Evolutionary conservation across 30 jellyfish, hydroid and myxozoan genomes (phyloP).

Genomic region (Pseudorhiza aurosa): DNA sequence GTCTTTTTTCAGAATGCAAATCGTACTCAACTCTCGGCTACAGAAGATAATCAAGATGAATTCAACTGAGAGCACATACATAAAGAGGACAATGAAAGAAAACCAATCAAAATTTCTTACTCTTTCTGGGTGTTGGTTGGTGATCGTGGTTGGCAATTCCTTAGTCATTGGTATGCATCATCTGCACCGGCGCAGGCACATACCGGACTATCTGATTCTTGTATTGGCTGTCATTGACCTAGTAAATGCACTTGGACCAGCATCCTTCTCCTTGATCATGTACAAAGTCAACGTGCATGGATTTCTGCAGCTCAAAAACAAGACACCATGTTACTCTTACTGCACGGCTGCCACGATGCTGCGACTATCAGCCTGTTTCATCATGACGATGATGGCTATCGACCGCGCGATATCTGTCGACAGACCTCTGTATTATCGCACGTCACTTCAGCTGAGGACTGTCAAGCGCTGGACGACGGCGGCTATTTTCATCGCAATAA

Average conservation of each 20-base stretch:
- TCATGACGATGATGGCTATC: conserved; percentile 84
- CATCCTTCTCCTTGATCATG: conserved; percentile 52
- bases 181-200: conserved; percentile 52
- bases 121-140: conserved; percentile 50
- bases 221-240: conserved; percentile 64
- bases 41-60: too few species aligned
- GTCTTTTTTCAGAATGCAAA: too few species aligned
- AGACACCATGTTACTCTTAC: conserved; percentile 62
- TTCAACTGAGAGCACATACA: neutral
- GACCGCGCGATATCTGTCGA: conserved; percentile 92
- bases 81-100: neutral
- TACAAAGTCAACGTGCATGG: conserved; percentile 53
- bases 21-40: too few species aligned
- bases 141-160: conserved; percentile 60
- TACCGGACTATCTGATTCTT: conserved; percentile 66
- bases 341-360: conserved; percentile 75
- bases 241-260: conserved; percentile 70
- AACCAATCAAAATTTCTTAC: conserved; percentile 37
- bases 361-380: conserved; percentile 80
- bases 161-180: conserved; percentile 51
- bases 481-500: conserved; percentile 21
- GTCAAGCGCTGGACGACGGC: conserved; percentile 38
- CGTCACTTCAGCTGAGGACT: conserved; percentile 45
- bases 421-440: conserved; percentile 78
- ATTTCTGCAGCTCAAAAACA: conserved; percentile 15